phyloP scores from a whole-genome alignment of 2,797 vertebrate species.

The Sebastes cheni region DNA sequence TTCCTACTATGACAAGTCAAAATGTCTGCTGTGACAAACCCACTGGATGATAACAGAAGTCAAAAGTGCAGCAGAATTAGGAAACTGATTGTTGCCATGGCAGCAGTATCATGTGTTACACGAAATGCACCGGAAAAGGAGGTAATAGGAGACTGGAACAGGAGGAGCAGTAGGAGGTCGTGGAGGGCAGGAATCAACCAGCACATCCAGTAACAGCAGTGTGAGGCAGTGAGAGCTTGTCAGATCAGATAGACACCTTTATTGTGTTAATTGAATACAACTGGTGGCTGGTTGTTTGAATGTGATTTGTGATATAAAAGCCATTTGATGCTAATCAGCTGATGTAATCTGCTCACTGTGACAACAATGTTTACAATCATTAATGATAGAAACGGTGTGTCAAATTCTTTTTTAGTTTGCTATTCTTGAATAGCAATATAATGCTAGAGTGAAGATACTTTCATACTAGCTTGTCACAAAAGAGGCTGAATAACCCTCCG shows the following conservation, averaged over 20 bases:
- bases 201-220: neutral
- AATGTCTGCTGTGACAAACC: neutral
- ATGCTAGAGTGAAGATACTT: too few species aligned
- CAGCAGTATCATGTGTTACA: slow-evolving; percentile 11
- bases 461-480: too few species aligned
- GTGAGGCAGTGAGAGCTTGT: slow-evolving; percentile 9
- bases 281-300: neutral
- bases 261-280: neutral
- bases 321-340: slow-evolving; percentile 4
- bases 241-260: slow-evolving; percentile 1
- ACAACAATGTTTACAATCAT: neutral
- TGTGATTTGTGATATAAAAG: neutral
- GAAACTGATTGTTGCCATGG: neutral
- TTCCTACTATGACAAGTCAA: neutral
- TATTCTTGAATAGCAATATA: too few species aligned
- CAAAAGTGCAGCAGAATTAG: slow-evolving; percentile 12
- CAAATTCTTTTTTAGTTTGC: too few species aligned
- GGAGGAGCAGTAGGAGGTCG: slow-evolving; percentile 14
- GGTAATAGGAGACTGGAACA: slow-evolving; percentile 35
- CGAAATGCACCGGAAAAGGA: slow-evolving; percentile 16
- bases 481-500: too few species aligned
- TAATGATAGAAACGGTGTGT: neutral
- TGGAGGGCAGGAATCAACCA: slow-evolving; percentile 19
- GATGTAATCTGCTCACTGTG: neutral
- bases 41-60: neutral